These are phyloP conservation scores for Microchirus variegatus DNA, from an alignment of 2,797 vertebrate genomes.

Conservation along the genomic window DNA sequence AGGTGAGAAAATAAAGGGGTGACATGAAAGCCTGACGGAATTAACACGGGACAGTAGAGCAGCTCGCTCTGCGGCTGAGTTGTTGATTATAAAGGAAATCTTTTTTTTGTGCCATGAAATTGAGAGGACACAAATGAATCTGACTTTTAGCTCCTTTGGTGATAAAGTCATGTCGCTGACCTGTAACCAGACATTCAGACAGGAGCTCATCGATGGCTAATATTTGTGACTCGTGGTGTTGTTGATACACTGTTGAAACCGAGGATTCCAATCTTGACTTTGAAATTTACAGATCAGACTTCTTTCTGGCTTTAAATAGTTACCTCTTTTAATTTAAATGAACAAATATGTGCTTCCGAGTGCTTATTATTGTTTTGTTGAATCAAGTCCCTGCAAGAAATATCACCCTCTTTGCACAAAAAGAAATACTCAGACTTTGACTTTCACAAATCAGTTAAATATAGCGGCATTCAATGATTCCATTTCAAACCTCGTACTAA, in stretches of 20 bases:
- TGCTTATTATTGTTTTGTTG: neutral
- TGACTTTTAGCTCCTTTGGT: constrained; percentile 5
- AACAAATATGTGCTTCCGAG: neutral
- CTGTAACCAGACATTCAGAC: constrained; percentile 10
- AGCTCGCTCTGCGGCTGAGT: neutral
- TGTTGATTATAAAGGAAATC: neutral
- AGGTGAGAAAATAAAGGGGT: too few relatives aligned
- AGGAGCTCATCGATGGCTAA: constrained; percentile 20
- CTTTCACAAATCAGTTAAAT: too few relatives aligned
- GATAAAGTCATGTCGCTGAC: neutral
- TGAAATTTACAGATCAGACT: neutral
- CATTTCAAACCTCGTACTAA: neutral
- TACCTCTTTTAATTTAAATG: neutral
- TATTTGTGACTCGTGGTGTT: constrained; percentile 14
- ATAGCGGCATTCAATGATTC: too few relatives aligned
- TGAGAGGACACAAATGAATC: neutral
- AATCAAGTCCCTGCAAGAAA: neutral
- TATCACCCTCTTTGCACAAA: too few relatives aligned
- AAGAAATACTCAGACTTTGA: too few relatives aligned
- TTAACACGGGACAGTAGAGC: too few relatives aligned
- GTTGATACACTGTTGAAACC: neutral
- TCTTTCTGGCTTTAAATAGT: too few relatives aligned
- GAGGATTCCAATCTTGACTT: constrained; percentile 11
- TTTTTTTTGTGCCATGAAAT: constrained; percentile 17
- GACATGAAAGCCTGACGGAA: too few relatives aligned